Conservation (phyloP, 2,888 invertebrate species). For the Hydropsyche betteni region DNA sequence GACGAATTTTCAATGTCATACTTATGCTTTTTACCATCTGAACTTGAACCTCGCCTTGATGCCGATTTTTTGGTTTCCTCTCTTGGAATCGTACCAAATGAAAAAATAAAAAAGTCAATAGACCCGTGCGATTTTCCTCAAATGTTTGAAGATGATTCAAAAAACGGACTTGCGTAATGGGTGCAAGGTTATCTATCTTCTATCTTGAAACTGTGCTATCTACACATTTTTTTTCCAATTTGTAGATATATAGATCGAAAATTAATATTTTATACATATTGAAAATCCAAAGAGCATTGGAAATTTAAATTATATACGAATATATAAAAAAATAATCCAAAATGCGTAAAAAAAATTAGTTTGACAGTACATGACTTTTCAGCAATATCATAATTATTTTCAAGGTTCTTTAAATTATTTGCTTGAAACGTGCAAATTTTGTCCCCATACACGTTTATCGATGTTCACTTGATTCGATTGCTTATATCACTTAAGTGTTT, state of each 20-base stretch:
- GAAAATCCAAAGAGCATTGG: neutral
- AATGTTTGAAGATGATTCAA: conserved; percentile 6
- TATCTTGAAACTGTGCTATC: neutral
- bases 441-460: too few relatives aligned
- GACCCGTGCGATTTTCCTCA: neutral
- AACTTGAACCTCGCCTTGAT: conserved; percentile 15
- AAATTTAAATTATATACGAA: too few relatives aligned
- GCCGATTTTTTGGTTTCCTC: neutral
- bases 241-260: neutral
- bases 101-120: neutral
- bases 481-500: too few relatives aligned
- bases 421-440: too few relatives aligned
- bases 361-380: too few relatives aligned
- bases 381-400: too few relatives aligned
- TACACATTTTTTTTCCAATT: neutral
- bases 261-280: neutral
- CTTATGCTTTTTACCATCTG: neutral
- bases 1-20: too few relatives aligned
- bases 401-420: too few relatives aligned
- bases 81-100: neutral
- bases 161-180: neutral
- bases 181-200: conserved; percentile 20
- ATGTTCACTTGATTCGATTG: too few relatives aligned
- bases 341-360: too few relatives aligned
- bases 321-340: too few relatives aligned